phyloP scores from a whole-genome alignment of 2,113 vertebrate species.

The Festucalex cinctus region DNA sequence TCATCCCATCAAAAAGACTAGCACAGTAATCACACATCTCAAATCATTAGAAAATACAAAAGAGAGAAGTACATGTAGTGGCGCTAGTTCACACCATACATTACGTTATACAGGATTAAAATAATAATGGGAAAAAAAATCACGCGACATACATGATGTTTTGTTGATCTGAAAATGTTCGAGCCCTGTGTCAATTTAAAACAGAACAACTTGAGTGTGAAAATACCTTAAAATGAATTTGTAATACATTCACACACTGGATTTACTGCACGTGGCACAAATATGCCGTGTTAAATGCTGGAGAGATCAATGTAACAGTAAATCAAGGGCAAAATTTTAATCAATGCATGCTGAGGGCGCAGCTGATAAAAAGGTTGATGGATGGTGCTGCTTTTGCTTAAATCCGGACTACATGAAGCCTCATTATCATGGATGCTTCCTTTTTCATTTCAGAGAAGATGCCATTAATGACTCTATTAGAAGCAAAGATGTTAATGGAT shows the following conservation, averaged over 20 bases:
- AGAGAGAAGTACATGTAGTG: no score
- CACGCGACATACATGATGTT: no score
- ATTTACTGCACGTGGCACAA: not conserved
- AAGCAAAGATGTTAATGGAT: constrained; percentile 17
- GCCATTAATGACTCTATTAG: constrained; percentile 24
- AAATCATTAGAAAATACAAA: no score
- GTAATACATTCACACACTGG: not conserved
- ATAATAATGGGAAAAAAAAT: no score
- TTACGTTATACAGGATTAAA: no score
- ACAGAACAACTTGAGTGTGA: not conserved
- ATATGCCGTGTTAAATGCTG: constrained; percentile 15
- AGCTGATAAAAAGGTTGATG: constrained; percentile 14
- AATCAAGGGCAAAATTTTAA: constrained; percentile 20
- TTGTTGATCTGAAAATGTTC: not conserved
- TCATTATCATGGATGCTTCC: constrained; percentile 5
- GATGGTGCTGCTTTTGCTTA: constrained; percentile 18
- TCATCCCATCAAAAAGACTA: no score
- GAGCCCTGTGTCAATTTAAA: not conserved
- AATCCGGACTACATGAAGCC: constrained; percentile 20
- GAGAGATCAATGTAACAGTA: constrained; percentile 18
- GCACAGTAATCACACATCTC: no score
- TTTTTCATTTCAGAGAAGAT: constrained; percentile 21
- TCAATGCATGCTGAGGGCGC: constrained; percentile 18
- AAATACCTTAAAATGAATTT: not conserved
- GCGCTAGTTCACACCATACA: no score